These are phyloP conservation scores for Cydia pomonella DNA, from an alignment of 1,140 invertebrate genomes.

Conservation along the genomic window DNA sequence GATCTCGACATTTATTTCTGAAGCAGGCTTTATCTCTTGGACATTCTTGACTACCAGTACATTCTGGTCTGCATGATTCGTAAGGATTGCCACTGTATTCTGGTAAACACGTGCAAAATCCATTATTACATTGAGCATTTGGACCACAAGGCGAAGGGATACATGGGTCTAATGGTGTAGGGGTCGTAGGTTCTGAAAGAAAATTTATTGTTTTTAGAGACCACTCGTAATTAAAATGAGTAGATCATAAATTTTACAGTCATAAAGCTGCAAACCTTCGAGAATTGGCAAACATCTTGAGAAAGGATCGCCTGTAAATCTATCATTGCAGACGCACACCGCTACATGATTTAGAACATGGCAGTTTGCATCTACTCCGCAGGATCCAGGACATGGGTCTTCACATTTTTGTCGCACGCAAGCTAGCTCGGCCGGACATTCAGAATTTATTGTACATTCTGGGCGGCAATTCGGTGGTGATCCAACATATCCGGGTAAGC, in stretches of 20 bases:
- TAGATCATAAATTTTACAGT: background rate
- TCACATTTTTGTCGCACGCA: slow-evolving; percentile 88
- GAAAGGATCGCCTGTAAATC: slow-evolving; percentile 89
- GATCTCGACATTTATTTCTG: slow-evolving; percentile 90
- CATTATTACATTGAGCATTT: slow-evolving; percentile 86
- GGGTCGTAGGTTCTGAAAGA: slow-evolving; percentile 67
- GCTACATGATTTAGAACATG: slow-evolving; percentile 87
- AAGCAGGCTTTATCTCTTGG: slow-evolving; percentile 89
- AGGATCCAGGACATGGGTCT: slow-evolving; percentile 88
- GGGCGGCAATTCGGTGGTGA: slow-evolving; percentile 88
- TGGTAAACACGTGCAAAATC: slow-evolving; percentile 85
- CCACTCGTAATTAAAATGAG: slow-evolving; percentile 26
- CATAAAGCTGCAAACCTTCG: slow-evolving; percentile 59
- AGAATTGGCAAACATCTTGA: slow-evolving; percentile 83
- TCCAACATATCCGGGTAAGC: slow-evolving; percentile 87
- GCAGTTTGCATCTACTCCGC: slow-evolving; percentile 88
- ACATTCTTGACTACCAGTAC: slow-evolving; percentile 90
- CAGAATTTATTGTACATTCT: slow-evolving; percentile 87
- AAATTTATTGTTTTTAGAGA: slow-evolving; percentile 19
- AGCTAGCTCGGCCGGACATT: slow-evolving; percentile 86
- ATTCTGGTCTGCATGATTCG: slow-evolving; percentile 90
- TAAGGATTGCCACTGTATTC: slow-evolving; percentile 91
- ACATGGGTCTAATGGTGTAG: slow-evolving; percentile 82
- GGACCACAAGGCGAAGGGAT: slow-evolving; percentile 90
- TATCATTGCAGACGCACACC: slow-evolving; percentile 87